These are phyloP conservation scores for Leucoraja erinaceus DNA, from an alignment of 2,113 vertebrate species.

Conservation along the genomic window DNA sequence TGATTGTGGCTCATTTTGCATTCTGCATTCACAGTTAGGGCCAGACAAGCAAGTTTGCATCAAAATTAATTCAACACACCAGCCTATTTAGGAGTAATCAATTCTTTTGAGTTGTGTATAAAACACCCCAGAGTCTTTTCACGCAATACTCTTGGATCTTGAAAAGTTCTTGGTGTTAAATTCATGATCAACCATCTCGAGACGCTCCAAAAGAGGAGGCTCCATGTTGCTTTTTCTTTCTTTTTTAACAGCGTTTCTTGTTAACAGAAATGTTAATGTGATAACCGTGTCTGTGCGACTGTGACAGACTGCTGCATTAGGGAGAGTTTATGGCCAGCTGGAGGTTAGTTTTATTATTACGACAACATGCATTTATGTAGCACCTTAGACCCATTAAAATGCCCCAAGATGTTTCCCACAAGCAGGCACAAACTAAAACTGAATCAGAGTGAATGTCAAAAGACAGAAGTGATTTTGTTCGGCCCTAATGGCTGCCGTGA, in stretches of 20 bases:
- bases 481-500: too few relatives aligned
- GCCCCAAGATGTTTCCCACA: too few relatives aligned
- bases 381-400: not conserved
- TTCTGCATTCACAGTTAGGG: not conserved
- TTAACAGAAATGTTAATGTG: not conserved
- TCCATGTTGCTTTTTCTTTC: not conserved
- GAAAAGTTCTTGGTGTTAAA: not conserved
- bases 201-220: not conserved
- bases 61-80: conserved; percentile 26
- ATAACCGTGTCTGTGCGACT: too few relatives aligned
- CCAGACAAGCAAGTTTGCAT: not conserved
- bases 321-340: not conserved
- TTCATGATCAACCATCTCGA: not conserved
- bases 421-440: too few relatives aligned
- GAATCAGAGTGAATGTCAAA: too few relatives aligned
- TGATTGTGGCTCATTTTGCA: not conserved
- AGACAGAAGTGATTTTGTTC: too few relatives aligned
- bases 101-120: not conserved
- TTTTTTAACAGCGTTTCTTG: not conserved
- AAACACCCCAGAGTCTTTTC: not conserved
- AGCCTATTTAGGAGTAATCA: not conserved
- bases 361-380: not conserved
- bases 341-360: too few relatives aligned
- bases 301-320: not conserved
- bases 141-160: not conserved